Conservation (phyloP, 2,113 vertebrate genomes). For the Notarius quadriscutis region DNA sequence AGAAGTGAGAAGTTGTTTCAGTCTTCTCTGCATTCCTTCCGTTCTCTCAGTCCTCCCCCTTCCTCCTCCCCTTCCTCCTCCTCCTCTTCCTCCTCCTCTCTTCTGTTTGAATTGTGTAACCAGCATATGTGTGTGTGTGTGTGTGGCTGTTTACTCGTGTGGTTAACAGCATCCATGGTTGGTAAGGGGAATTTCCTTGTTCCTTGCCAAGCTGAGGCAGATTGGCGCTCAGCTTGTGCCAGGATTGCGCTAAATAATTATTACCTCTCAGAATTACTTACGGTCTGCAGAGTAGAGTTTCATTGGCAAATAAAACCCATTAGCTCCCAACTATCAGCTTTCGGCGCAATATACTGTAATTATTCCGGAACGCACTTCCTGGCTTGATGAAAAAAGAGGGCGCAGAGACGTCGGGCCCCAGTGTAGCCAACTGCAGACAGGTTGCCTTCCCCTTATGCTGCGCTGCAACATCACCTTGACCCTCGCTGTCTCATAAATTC, state of each 20-base stretch:
- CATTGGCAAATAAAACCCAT: constrained; percentile 50
- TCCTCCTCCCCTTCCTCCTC: background rate
- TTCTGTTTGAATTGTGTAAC: constrained; percentile 30
- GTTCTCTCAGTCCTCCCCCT: background rate
- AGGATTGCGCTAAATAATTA: constrained; percentile 55
- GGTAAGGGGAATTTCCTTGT: constrained; percentile 46
- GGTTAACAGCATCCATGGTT: constrained; percentile 42
- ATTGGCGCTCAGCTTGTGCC: constrained; percentile 49
- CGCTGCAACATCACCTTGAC: constrained; percentile 48
- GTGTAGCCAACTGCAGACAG: background rate
- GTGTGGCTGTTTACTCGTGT: constrained; percentile 40
- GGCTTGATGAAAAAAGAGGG: background rate
- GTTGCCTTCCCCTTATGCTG: constrained; percentile 25
- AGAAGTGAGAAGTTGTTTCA: constrained; percentile 54
- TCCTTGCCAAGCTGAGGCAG: constrained; percentile 46
- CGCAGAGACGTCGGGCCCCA: background rate
- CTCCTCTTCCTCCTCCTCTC: background rate
- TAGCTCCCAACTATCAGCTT: constrained; percentile 32
- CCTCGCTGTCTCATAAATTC: constrained; percentile 44
- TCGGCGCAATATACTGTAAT: constrained; percentile 34
- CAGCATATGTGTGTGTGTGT: constrained; percentile 29
- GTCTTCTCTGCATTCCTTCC: constrained; percentile 14
- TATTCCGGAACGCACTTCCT: constrained; percentile 22
- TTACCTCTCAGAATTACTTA: constrained; percentile 52
- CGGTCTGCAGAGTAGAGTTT: constrained; percentile 47